These are phyloP conservation scores for Hystrix cristata DNA, from an alignment of 2,113 vertebrate genomes.

Conservation along the genomic window DNA sequence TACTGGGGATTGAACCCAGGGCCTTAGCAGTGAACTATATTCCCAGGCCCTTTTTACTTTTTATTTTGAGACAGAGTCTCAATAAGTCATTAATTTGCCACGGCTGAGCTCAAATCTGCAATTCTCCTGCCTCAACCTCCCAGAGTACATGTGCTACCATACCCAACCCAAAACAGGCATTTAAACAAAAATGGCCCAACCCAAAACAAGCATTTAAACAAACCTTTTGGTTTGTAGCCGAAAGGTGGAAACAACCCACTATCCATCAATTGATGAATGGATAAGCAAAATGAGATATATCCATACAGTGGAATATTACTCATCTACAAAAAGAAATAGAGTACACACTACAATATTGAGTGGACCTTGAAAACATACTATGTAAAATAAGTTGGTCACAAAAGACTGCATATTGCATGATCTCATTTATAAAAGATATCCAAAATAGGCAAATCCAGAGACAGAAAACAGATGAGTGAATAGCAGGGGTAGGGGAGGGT, in stretches of 20 bases:
- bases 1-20: neutral
- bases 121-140: neutral
- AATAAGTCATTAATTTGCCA: neutral
- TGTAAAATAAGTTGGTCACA: neutral
- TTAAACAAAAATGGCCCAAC: neutral
- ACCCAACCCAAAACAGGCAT: neutral
- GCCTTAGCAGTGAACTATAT: neutral
- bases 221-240: neutral
- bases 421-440: neutral
- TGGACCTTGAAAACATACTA: neutral
- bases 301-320: neutral
- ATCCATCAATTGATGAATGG: neutral
- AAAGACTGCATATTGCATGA: neutral
- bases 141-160: neutral
- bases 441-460: neutral
- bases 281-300: neutral
- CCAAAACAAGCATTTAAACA: neutral
- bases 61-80: neutral
- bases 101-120: neutral
- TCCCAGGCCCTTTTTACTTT: neutral
- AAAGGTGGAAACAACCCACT: neutral
- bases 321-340: neutral
- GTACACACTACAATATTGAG: neutral
- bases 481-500: neutral
- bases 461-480: neutral